phyloP scores from a whole-genome alignment of 2,113 vertebrate species.

The Columbina picui region DNA sequence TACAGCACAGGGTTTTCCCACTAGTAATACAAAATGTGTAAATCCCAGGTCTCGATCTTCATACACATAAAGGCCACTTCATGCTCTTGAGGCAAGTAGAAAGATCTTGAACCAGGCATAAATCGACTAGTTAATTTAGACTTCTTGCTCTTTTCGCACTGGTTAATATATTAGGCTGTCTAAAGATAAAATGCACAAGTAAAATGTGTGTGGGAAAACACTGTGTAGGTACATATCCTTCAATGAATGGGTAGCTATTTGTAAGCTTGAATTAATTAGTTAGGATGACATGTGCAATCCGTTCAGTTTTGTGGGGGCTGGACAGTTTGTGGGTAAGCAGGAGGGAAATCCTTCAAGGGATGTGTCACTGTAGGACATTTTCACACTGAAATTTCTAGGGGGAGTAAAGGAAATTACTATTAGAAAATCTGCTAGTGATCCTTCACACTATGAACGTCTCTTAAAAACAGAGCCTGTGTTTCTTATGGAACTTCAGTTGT shows the following conservation, averaged over 20 bases:
- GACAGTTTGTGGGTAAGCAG: slow-evolving; percentile 41
- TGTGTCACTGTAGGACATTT: background rate
- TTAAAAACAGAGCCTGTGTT: background rate
- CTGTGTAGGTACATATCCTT: slow-evolving; percentile 36
- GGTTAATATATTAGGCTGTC: background rate
- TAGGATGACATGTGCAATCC: slow-evolving; percentile 1
- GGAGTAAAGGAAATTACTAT: background rate
- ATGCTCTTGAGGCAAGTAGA: background rate
- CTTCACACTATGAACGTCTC: background rate
- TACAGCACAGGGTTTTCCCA: background rate
- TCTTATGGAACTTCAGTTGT: background rate
- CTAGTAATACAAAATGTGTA: background rate
- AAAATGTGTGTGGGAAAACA: background rate
- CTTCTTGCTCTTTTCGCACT: background rate
- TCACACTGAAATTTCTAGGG: background rate
- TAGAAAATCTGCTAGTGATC: background rate
- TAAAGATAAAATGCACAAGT: background rate
- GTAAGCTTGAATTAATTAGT: slow-evolving; percentile 52
- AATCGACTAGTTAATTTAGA: background rate
- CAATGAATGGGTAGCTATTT: slow-evolving; percentile 27
- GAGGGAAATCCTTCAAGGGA: slow-evolving; percentile 42
- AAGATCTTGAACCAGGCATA: background rate
- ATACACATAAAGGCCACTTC: background rate
- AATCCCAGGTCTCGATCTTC: background rate
- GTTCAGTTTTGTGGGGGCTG: slow-evolving; percentile 51